Percentiles rank a stretch among this genome's conserved stretches.
These are phyloP conservation scores for Ophion slaviceki DNA, from an alignment of 2,888 invertebrate species.

Conservation along the genomic window DNA sequence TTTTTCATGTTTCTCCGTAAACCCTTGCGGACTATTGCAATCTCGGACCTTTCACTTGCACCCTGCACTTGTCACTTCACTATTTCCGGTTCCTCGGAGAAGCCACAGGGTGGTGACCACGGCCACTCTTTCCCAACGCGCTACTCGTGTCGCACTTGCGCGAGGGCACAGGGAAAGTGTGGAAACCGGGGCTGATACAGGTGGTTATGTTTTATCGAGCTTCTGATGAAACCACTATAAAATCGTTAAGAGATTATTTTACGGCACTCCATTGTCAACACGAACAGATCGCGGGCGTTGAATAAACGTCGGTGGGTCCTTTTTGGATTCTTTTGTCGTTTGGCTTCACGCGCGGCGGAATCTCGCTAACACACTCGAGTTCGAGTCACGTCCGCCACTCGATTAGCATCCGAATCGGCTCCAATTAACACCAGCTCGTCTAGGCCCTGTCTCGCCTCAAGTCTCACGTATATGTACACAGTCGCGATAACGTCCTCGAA, in stretches of 20 bases:
- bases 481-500: neutral
- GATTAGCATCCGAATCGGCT: conserved; percentile 13
- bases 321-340: neutral
- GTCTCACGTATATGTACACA: neutral
- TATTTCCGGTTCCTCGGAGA: no score
- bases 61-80: no score
- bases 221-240: neutral
- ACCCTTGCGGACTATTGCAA: neutral
- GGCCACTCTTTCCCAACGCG: no score
- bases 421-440: conserved; percentile 9
- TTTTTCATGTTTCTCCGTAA: neutral
- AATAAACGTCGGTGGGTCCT: neutral
- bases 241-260: no score
- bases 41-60: neutral
- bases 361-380: neutral
- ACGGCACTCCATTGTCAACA: no score
- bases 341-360: neutral
- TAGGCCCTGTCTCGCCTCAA: conserved; percentile 1
- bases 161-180: neutral
- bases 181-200: neutral
- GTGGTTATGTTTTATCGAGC: neutral
- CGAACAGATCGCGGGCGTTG: neutral
- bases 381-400: neutral
- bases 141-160: no score
- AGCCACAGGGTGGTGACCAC: no score